These are phyloP conservation scores for Cathartes aura DNA, from an alignment of 2,113 vertebrate species.

Conservation along the genomic window DNA sequence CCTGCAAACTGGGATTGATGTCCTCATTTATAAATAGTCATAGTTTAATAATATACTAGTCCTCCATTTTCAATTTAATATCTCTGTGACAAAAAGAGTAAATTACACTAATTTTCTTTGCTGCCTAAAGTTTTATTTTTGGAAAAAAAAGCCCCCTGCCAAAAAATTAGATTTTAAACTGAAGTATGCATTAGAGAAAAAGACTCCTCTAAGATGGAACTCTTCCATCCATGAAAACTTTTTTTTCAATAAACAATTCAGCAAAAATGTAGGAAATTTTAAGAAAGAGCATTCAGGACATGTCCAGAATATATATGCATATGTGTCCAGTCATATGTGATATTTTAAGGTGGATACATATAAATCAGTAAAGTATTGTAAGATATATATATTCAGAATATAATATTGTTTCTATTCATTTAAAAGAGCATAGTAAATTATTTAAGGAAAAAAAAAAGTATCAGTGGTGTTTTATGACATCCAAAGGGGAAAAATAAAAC, in stretches of 20 bases:
- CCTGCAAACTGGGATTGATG: neutral
- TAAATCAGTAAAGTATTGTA: neutral
- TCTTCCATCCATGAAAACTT: neutral
- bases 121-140: neutral
- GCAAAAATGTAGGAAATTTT: neutral
- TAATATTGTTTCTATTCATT: neutral
- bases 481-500: neutral
- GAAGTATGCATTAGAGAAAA: neutral
- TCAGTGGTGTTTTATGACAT: neutral
- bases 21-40: neutral
- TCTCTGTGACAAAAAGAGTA: neutral
- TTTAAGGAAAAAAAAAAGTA: neutral
- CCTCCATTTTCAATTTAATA: neutral
- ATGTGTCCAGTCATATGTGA: neutral
- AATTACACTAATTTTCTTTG: neutral
- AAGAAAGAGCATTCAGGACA: neutral
- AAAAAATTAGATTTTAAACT: neutral
- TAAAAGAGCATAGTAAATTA: neutral
- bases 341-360: neutral
- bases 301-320: neutral
- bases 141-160: accelerated
- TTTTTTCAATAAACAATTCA: neutral
- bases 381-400: neutral
- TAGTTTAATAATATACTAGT: neutral
- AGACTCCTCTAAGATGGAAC: neutral